phyloP scores from a whole-genome alignment of 2,797 vertebrate genomes.

The Neoniphon sammara region DNA sequence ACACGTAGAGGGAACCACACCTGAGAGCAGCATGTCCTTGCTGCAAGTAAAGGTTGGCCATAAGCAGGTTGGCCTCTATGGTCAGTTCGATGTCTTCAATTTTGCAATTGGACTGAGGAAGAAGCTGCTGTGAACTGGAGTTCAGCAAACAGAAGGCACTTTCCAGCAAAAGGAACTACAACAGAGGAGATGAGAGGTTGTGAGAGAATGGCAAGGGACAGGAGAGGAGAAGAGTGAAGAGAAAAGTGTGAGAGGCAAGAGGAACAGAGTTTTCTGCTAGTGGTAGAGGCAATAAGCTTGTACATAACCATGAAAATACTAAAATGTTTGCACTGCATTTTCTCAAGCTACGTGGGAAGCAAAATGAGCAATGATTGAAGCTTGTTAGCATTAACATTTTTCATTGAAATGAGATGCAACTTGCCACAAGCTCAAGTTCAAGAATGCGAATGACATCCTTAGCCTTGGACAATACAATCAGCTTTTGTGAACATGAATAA shows the following conservation, averaged over 20 bases:
- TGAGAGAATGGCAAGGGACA: neutral
- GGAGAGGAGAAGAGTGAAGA: too few species aligned
- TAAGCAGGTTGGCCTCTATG: conserved; percentile 85
- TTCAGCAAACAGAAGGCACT: conserved; percentile 81
- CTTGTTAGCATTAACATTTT: too few species aligned
- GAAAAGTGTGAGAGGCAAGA: too few species aligned
- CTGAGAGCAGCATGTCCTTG: conserved; percentile 84
- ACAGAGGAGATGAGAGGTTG: conserved; percentile 23
- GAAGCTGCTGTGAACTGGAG: conserved; percentile 63
- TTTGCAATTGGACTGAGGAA: conserved; percentile 51
- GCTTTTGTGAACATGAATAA: neutral
- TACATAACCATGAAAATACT: too few species aligned
- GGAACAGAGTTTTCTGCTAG: too few species aligned
- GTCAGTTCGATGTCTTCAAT: conserved; percentile 84
- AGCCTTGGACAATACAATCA: neutral
- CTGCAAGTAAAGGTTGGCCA: conserved; percentile 86
- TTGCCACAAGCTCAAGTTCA: too few species aligned
- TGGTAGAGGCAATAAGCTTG: too few species aligned
- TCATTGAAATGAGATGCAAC: too few species aligned
- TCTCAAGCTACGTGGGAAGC: too few species aligned
- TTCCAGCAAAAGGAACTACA: conserved; percentile 85
- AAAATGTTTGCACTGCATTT: too few species aligned
- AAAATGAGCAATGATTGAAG: too few species aligned
- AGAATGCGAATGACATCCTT: neutral
- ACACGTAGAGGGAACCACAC: conserved; percentile 57